Conservation (phyloP, 2,113 vertebrate genomes). For the Centropristis striata region DNA sequence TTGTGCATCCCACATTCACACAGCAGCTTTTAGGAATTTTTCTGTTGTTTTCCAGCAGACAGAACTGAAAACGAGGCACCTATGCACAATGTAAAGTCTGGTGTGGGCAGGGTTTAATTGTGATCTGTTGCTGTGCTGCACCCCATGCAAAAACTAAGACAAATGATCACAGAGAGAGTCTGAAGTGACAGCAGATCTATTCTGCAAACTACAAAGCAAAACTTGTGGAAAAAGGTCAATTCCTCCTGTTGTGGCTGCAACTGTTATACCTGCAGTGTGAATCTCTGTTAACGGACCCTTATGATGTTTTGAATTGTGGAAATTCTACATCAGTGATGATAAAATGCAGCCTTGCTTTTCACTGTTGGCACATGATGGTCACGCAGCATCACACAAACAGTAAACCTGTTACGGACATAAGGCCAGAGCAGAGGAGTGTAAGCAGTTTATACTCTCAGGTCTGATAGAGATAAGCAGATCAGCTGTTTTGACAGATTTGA, state of each 20-base stretch:
- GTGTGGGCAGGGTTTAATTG: too few species aligned
- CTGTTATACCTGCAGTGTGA: background rate
- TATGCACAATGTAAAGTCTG: too few species aligned
- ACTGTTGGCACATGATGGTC: slow-evolving; percentile 21
- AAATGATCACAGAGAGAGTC: background rate
- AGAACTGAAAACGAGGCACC: too few species aligned
- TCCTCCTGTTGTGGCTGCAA: background rate
- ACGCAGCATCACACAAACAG: slow-evolving; percentile 31
- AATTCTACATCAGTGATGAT: background rate
- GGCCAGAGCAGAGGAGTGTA: slow-evolving; percentile 56
- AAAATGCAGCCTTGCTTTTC: slow-evolving; percentile 9
- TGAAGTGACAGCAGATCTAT: background rate
- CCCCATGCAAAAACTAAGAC: background rate
- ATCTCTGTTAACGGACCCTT: background rate
- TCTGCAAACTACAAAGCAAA: background rate
- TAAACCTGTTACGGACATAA: slow-evolving; percentile 66
- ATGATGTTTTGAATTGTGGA: background rate
- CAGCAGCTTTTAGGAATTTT: too few species aligned
- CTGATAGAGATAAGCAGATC: slow-evolving; percentile 76
- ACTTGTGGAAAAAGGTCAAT: background rate
- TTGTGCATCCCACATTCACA: too few species aligned
- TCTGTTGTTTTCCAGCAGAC: too few species aligned
- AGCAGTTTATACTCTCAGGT: slow-evolving; percentile 69
- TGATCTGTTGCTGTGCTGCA: too few species aligned
- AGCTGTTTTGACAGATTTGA: slow-evolving; percentile 73